phyloP scores from a whole-genome alignment of 1,140 invertebrate genomes.

The Sinella curviseta region DNA sequence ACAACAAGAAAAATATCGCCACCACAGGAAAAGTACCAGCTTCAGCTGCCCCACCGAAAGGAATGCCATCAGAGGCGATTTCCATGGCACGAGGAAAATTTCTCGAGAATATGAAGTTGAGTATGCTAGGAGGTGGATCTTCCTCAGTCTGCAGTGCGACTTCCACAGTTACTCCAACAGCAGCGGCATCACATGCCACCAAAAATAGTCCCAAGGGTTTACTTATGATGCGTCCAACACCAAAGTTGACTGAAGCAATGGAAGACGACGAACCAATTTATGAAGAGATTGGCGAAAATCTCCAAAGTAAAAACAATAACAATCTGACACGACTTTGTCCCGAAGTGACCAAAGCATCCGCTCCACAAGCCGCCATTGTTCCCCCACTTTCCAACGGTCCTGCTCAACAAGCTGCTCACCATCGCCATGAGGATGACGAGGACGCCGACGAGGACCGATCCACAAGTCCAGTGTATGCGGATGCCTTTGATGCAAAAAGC shows the following conservation, averaged over 20 bases:
- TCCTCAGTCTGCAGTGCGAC: no score
- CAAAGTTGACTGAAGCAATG: not conserved
- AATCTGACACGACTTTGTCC: no score
- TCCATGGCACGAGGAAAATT: constrained; percentile 49
- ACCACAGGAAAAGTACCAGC: not conserved
- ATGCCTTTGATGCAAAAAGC: constrained; percentile 49
- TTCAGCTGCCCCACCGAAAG: not conserved
- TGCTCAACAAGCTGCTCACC: constrained; percentile 5
- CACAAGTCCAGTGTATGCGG: constrained; percentile 47
- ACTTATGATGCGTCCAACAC: not conserved
- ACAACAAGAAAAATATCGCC: no score
- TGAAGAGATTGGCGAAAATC: constrained; percentile 46
- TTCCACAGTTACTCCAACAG: no score
- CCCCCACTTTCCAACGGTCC: no score
- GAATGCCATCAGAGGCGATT: constrained; percentile 37
- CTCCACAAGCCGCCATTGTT: no score
- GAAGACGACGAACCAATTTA: constrained; percentile 48
- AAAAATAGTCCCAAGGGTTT: no score
- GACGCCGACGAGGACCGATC: not conserved
- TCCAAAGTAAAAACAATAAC: not conserved
- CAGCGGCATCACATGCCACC: no score
- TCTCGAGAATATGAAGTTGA: constrained; percentile 46
- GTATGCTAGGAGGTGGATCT: constrained; percentile 22
- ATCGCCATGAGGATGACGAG: not conserved
- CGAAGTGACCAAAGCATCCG: no score